Conservation (phyloP, 2,113 vertebrate species). For the Percopsis transmontana region DNA sequence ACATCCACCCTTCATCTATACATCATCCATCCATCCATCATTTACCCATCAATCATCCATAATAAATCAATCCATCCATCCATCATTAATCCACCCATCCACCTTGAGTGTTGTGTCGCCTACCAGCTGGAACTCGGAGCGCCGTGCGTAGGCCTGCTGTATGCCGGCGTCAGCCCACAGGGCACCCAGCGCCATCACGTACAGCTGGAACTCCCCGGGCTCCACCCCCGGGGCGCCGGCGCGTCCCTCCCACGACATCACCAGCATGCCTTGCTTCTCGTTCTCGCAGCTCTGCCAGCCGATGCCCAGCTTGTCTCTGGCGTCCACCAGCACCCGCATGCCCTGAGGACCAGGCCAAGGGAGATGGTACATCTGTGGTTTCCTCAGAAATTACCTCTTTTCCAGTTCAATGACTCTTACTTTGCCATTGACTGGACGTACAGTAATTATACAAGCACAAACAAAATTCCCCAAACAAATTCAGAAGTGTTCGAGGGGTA, state of each 20-base stretch:
- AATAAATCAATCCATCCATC: too few relatives aligned
- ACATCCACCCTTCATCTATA: not conserved
- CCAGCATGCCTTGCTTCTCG: constrained; percentile 95
- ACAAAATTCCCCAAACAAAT: not conserved
- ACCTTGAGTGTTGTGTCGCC: constrained; percentile 55
- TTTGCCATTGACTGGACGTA: too few relatives aligned
- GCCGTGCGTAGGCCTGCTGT: constrained; percentile 87
- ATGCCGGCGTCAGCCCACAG: constrained; percentile 91
- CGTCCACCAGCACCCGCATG: constrained; percentile 92
- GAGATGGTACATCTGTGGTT: not conserved
- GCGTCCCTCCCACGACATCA: constrained; percentile 95
- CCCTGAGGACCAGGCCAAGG: constrained; percentile 76
- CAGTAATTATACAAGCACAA: too few relatives aligned
- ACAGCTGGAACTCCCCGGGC: constrained; percentile 92
- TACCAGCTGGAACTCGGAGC: constrained; percentile 96
- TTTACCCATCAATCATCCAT: too few relatives aligned
- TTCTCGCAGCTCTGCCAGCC: constrained; percentile 93
- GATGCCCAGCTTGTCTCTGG: constrained; percentile 94
- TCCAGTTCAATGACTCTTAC: too few relatives aligned
- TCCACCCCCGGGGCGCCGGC: constrained; percentile 86
- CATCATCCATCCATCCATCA: too few relatives aligned
- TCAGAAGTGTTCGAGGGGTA: not conserved
- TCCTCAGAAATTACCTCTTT: too few relatives aligned
- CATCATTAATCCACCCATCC: not conserved
- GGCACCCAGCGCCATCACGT: constrained; percentile 84